Evolutionary conservation across 2,888 invertebrate species (phyloP).

Genomic region (Trissolcus brochymenae): DNA sequence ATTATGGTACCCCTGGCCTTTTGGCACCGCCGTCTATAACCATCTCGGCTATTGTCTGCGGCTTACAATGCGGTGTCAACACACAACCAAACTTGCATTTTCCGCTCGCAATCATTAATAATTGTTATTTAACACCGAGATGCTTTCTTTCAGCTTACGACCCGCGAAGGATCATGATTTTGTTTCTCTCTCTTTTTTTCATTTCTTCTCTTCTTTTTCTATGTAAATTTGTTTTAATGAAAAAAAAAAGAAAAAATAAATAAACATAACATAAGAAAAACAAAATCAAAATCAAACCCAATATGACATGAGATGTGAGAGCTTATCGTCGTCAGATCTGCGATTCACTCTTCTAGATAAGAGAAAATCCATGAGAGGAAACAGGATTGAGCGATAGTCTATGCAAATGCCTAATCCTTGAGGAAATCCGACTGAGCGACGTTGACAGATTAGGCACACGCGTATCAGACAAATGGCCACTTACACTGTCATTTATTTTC

Average conservation of each 20-base stretch:
- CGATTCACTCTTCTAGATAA: slow-evolving; percentile 41
- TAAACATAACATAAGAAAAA: background rate
- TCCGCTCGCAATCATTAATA: slow-evolving; percentile 67
- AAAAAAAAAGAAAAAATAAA: background rate
- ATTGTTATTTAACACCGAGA: slow-evolving; percentile 64
- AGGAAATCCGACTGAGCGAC: slow-evolving; percentile 73
- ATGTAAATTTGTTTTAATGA: background rate
- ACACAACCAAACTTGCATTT: slow-evolving; percentile 70
- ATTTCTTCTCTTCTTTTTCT: background rate
- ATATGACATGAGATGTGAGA: slow-evolving; percentile 14
- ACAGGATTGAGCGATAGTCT: slow-evolving; percentile 73
- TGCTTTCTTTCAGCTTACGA: slow-evolving; percentile 47
- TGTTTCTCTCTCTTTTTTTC: background rate
- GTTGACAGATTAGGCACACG: slow-evolving; percentile 71
- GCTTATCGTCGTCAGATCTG: slow-evolving; percentile 33
- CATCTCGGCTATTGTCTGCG: slow-evolving; percentile 65
- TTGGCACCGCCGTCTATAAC: slow-evolving; percentile 62
- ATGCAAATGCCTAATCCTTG: slow-evolving; percentile 76
- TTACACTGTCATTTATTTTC: slow-evolving; percentile 44
- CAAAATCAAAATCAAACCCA: too few species aligned
- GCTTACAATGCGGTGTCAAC: slow-evolving; percentile 70
- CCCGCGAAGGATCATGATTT: background rate
- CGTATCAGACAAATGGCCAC: slow-evolving; percentile 47
- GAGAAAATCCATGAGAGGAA: slow-evolving; percentile 45
- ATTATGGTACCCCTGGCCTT: slow-evolving; percentile 65